Conservation (phyloP, 2,113 vertebrate genomes). For the Orycteropus afer region DNA sequence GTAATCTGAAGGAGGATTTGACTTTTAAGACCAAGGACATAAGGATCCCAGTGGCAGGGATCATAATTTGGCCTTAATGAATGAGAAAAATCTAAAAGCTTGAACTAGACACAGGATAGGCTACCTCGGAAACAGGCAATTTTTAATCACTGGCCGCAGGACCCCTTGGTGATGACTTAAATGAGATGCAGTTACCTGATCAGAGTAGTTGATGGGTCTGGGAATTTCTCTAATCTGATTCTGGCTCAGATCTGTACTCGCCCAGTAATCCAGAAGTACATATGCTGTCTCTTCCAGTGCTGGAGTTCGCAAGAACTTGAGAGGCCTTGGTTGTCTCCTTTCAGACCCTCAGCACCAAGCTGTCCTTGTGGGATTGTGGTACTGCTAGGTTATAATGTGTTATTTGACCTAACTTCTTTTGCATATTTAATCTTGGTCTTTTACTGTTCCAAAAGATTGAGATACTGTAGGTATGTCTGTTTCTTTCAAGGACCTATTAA, state of each 20-base stretch:
- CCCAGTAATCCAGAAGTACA: rapidly evolving
- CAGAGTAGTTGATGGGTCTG: background rate
- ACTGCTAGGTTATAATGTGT: background rate
- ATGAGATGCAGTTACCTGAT: background rate
- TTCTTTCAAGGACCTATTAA: background rate
- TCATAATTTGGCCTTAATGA: background rate
- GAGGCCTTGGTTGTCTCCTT: background rate
- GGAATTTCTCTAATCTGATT: background rate
- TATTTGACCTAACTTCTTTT: background rate
- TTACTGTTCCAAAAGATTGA: background rate
- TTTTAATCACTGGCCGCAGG: background rate
- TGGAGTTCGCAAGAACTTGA: background rate
- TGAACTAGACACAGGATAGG: background rate
- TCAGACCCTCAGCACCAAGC: background rate
- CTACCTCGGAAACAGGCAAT: background rate
- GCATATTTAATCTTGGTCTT: background rate
- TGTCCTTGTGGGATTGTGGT: no score
- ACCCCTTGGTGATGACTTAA: background rate
- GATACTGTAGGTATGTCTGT: background rate
- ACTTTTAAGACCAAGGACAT: background rate
- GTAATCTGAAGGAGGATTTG: background rate
- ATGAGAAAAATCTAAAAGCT: background rate
- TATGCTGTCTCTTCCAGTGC: background rate
- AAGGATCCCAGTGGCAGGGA: background rate
- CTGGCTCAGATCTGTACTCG: background rate